Base-by-base conservation (phyloP, 2,888 invertebrate genomes). In the Argynnis bischoffii region DNA sequence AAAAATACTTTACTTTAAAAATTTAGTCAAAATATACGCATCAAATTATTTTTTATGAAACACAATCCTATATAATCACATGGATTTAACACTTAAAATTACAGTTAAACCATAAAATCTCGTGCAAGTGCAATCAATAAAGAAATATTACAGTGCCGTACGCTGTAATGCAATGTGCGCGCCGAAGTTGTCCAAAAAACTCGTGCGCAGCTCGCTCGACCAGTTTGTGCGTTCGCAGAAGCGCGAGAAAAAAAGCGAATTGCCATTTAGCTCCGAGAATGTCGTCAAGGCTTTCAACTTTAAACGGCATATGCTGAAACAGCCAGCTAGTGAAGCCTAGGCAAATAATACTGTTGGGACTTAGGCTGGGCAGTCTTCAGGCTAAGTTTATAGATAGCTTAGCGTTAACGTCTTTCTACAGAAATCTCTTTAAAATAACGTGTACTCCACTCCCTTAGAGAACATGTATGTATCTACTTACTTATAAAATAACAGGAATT, bases 141-240 rank as follows among this genome's bases (percentile, higher is more conserved):
- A 48, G 47, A 48, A 59, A 48, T 59, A 59, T 26, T 15, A 26
- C 57, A 47, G 57, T 18, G 46, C 46, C 47, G 26, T 21, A 26
- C 48, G 59, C 59, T 41, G 35, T 41, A 41, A 48, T 31, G 63
- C 61, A 67, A 63, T 63, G 68, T 75, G 78, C 81, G 80, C 77
- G 55, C 72, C 71, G 69, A 80, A 78, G 83, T 81, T 79, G 79
- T 81, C 82, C 89, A 91, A 92, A 91, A 91, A 90, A 89, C 87
- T 81, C 77, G 78, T 77, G 80, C 82, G 77, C 81, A 77, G 78
- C 86, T 82, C 76, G 86, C 86, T 74, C 76, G 85, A 91, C 92
- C 91, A 80, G 92, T 91, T 90, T 83, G 79, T 77, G 72, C 81
- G 82, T 91, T 90, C 90, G 89, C 86, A 86, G 91, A 91, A 92